Evolutionary conservation across 2,797 vertebrate genomes (phyloP).

Genomic region (Sebastes kiyomatsui): DNA sequence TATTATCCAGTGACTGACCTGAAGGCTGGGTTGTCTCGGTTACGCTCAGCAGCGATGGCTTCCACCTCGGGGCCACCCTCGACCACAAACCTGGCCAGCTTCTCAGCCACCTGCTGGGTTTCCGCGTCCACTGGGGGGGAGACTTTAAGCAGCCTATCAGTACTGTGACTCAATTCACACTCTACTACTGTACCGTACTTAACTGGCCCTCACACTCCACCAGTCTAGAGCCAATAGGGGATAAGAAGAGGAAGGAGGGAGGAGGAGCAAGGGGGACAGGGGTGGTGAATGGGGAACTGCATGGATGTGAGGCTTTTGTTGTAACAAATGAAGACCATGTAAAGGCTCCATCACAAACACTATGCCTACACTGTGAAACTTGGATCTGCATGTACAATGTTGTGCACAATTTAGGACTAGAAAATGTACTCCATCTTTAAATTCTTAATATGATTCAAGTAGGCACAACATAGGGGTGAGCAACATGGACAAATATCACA

Average conservation of each 20-base stretch:
- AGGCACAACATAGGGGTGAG: not conserved
- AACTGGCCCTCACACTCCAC: constrained; percentile 88
- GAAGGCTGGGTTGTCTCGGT: constrained; percentile 90
- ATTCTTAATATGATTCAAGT: not conserved
- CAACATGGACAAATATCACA: not conserved
- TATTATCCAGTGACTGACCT: constrained; percentile 76
- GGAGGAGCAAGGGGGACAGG: constrained; percentile 72
- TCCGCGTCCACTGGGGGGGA: constrained; percentile 97
- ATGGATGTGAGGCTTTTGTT: constrained; percentile 55
- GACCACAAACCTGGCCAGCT: constrained; percentile 92
- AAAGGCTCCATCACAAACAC: constrained; percentile 6
- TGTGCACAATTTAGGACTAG: not conserved
- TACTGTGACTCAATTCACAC: constrained; percentile 94
- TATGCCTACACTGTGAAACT: not conserved
- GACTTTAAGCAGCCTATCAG: constrained; percentile 99
- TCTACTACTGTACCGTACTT: constrained; percentile 86
- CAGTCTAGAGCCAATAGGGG: constrained; percentile 89
- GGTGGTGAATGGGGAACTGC: constrained; percentile 72
- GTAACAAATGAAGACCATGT: constrained; percentile 33
- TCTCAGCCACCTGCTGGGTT: constrained; percentile 90
- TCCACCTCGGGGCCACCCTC: constrained; percentile 95
- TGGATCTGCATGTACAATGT: not conserved
- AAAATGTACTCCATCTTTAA: not conserved
- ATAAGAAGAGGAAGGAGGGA: constrained; percentile 84
- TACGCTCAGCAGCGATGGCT: constrained; percentile 91